These are phyloP conservation scores for Melikaiella ostensackeni DNA, from an alignment of 2,888 invertebrate genomes.

Conservation along the genomic window DNA sequence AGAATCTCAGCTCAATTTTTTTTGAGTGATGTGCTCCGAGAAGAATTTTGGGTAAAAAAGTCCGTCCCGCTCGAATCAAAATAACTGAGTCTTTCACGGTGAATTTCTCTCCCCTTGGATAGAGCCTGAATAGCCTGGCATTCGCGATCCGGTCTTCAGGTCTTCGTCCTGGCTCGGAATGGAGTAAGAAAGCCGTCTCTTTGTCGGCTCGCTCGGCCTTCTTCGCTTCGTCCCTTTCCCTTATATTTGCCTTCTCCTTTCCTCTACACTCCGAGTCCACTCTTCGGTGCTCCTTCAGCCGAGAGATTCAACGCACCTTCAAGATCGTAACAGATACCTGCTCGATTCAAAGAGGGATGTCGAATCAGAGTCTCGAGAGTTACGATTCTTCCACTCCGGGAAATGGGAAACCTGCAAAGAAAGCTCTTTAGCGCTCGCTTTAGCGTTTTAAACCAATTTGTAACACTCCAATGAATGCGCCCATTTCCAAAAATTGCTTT, in stretches of 20 bases:
- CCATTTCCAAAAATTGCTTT: constrained; percentile 40
- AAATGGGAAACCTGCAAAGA: constrained; percentile 48
- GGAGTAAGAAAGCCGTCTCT: constrained; percentile 65
- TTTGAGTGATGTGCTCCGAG: background rate
- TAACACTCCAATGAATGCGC: background rate
- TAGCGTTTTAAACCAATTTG: background rate
- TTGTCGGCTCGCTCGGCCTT: constrained; percentile 62
- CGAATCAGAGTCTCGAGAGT: constrained; percentile 53
- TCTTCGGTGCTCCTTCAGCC: constrained; percentile 49
- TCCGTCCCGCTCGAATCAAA: constrained; percentile 47
- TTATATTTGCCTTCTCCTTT: constrained; percentile 37
- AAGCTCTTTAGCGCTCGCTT: too few species aligned
- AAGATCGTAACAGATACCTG: constrained; percentile 58
- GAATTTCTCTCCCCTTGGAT: constrained; percentile 45
- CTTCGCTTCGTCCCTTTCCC: constrained; percentile 43
- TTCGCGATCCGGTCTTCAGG: constrained; percentile 56
- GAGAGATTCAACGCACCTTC: constrained; percentile 53
- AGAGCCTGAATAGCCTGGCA: constrained; percentile 51
- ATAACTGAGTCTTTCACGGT: constrained; percentile 47
- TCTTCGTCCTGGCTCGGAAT: constrained; percentile 56
- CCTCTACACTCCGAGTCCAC: constrained; percentile 25
- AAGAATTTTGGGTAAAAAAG: constrained; percentile 20
- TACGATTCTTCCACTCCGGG: constrained; percentile 23
- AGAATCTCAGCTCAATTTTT: background rate
- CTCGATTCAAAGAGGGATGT: constrained; percentile 52